These are phyloP conservation scores for Pseudonaja textilis DNA, from an alignment of 2,113 vertebrate species.

Conservation along the genomic window DNA sequence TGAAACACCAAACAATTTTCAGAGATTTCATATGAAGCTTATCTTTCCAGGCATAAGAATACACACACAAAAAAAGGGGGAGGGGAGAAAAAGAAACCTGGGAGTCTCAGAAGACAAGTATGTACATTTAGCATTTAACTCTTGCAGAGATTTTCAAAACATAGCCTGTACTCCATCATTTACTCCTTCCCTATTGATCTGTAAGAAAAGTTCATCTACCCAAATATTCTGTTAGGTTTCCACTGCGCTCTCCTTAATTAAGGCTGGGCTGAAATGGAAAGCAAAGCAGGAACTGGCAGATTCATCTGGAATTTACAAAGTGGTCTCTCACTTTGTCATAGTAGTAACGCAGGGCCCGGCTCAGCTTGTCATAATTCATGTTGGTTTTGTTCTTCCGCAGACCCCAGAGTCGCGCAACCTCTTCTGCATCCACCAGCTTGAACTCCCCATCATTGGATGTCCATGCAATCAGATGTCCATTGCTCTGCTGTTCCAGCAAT, in stretches of 20 bases:
- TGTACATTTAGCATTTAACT: neutral
- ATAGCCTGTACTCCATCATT: neutral
- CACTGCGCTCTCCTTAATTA: neutral
- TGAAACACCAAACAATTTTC: neutral
- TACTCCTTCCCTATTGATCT: neutral
- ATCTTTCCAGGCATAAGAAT: neutral
- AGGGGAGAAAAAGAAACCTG: neutral
- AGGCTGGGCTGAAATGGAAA: neutral
- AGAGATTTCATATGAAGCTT: neutral
- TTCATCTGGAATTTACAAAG: neutral
- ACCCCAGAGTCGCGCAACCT: slow-evolving; percentile 88
- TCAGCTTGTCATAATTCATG: slow-evolving; percentile 88
- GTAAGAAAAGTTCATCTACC: neutral
- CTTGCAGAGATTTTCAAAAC: neutral
- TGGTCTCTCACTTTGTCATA: slow-evolving; percentile 22
- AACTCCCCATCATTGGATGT: slow-evolving; percentile 87
- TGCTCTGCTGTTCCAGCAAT: slow-evolving; percentile 83
- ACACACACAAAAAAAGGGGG: too few relatives aligned
- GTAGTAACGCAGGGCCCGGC: slow-evolving; percentile 28
- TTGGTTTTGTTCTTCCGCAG: slow-evolving; percentile 91
- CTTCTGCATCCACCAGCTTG: slow-evolving; percentile 86
- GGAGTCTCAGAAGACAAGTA: neutral
- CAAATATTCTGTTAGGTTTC: neutral
- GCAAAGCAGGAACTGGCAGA: neutral
- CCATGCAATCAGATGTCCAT: slow-evolving; percentile 87